Evolutionary conservation across 2,888 invertebrate species (phyloP).

Genomic region (Brachypterus glaber): DNA sequence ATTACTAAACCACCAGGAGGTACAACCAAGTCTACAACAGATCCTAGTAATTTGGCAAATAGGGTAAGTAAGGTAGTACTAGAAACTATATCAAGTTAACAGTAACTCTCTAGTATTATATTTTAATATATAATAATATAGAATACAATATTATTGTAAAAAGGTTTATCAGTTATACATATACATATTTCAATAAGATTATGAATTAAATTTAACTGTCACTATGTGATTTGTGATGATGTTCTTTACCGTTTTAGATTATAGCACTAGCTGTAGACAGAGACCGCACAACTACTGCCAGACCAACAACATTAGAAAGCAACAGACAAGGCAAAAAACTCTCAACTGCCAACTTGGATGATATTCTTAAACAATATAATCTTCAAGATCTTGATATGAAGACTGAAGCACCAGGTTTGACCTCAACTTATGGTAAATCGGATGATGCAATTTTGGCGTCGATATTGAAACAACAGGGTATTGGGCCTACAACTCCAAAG

Average conservation of each 20-base stretch:
- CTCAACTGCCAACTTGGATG: conserved; percentile 29
- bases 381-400: conserved; percentile 24
- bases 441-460: conserved; percentile 63
- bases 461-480: conserved; percentile 60
- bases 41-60: conserved; percentile 27
- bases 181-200: no score
- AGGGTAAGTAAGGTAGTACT: conserved; percentile 23
- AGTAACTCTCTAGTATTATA: no score
- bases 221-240: no score
- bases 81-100: no score
- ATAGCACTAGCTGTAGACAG: conserved; percentile 34
- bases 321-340: conserved; percentile 13
- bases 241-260: no score
- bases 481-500: conserved; percentile 61
- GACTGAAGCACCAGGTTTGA: conserved; percentile 24
- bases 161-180: no score
- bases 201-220: no score
- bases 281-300: conserved; percentile 23
- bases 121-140: no score
- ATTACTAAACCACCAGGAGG: conserved; percentile 17
- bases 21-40: conserved; percentile 10
- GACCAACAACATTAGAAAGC: conserved; percentile 16
- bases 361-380: conserved; percentile 35
- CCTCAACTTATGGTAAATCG: conserved; percentile 46
- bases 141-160: no score